Evolutionary conservation across 2,888 invertebrate species (phyloP).

Genomic region (Caenorhabditis sp.): DNA sequence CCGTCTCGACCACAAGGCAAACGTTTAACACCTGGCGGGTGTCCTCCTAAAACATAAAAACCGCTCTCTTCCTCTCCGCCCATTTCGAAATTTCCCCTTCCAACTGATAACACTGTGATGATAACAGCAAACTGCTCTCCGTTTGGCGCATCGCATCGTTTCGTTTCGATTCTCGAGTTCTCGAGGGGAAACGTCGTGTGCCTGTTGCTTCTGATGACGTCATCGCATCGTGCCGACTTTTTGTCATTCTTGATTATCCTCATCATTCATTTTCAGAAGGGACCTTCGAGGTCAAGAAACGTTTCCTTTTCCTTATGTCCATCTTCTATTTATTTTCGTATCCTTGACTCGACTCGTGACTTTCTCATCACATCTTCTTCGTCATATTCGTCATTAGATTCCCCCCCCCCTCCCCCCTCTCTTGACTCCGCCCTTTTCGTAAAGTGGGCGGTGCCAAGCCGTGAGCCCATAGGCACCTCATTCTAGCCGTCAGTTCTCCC

Average conservation of each 20-base stretch:
- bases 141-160: conserved; percentile 60
- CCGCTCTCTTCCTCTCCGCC: conserved; percentile 14
- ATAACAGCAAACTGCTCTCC: conserved; percentile 33
- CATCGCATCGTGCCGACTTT: too few species aligned
- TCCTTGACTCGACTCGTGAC: conserved; percentile 36
- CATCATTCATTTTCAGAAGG: conserved; percentile 16
- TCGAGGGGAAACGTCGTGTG: too few species aligned
- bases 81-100: background rate
- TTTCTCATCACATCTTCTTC: background rate
- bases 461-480: conserved; percentile 19
- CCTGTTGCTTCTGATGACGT: conserved; percentile 54
- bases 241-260: conserved; percentile 58
- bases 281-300: too few species aligned
- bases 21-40: conserved; percentile 26
- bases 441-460: conserved; percentile 38
- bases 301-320: conserved; percentile 23
- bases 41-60: conserved; percentile 21
- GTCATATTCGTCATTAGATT: conserved; percentile 12
- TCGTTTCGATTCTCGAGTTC: too few species aligned
- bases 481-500: conserved; percentile 52
- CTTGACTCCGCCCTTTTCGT: conserved; percentile 40
- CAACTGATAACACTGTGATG: conserved; percentile 44
- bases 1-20: too few species aligned
- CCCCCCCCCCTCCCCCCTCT: conserved; percentile 29
- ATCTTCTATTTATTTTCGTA: conserved; percentile 25